Evolutionary conservation across 37 sponge, comb jelly and placozoan species (phyloP), one percentile per base, ranked within the genome.

Genomic region (Geodia barretti): DNA sequence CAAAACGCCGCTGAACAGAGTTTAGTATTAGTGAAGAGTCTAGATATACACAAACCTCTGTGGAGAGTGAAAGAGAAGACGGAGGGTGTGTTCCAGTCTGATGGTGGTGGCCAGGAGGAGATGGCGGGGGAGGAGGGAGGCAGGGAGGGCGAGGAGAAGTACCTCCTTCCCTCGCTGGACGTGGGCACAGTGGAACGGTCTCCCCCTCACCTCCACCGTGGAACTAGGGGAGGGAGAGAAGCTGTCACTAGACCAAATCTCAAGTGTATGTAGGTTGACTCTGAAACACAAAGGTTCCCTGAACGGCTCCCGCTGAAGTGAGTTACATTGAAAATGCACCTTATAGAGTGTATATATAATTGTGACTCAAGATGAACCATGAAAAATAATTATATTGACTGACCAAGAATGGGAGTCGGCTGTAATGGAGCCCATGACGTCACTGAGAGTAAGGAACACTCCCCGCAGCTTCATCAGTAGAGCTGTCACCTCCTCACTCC

Each of bases 91-190:
- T 14, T 47, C 54, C 54, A 47, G 7, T 14, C 54, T 7, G 7
- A 17, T 14, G 7, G 54, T 14, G 14, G 54, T 47, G 54, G 67
- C 28, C 31, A 65, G 24, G 11, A 37, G 11, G 9, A 36, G 72
- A 31, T 24, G 7, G 34, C 24, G 37, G 7, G 39, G 40, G 38
- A 71, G 38, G 38, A 41, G 17, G 4, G 58, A 36, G 36, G 77
- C 85, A 47, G 90, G 81, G 0, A 84, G 66, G n/a, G 90, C 90
- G 19, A 90, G 38, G 25, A 90, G 35, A 26, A 90, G 73, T 42
- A 90, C 4, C 39, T 90, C 90, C 70, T 90, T 84, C 26, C 65
- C 85, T 75, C 62, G 67, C 73, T 84, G 76, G 1, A 67, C 62
- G 66, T 63, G 72, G 38, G 75, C 75, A 19, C 84, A 43, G 59